These are phyloP conservation scores for Hycleus phaleratus DNA, from an alignment of 1,140 invertebrate genomes.

Conservation along the genomic window DNA sequence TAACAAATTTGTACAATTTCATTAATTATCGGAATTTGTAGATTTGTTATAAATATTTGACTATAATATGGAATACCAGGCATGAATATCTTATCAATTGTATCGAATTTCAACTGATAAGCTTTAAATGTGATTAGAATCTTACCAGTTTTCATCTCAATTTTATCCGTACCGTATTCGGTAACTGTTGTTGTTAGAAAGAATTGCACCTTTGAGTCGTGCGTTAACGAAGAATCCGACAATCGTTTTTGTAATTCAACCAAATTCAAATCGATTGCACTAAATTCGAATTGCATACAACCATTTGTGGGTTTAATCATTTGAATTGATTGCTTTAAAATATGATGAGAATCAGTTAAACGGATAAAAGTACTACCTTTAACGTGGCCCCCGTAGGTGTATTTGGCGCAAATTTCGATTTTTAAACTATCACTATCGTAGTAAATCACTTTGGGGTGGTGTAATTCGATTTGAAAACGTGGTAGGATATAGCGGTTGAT, in stretches of 20 bases:
- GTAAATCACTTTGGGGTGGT: conserved; percentile 52
- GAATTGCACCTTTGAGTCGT: neutral
- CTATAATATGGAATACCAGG: conserved; percentile 53
- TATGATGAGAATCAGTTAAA: conserved; percentile 29
- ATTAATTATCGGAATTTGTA: conserved; percentile 18
- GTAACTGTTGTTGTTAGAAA: conserved; percentile 48
- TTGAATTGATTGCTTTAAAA: neutral
- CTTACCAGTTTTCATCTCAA: conserved; percentile 43
- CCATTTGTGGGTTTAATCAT: conserved; percentile 33
- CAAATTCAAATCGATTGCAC: conserved; percentile 39
- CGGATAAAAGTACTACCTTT: conserved; percentile 47
- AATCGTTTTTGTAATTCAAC: neutral
- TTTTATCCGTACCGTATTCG: conserved; percentile 50
- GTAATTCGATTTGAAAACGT: conserved; percentile 56
- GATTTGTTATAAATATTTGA: conserved; percentile 38
- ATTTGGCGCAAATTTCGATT: conserved; percentile 56
- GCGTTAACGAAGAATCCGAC: too few relatives aligned
- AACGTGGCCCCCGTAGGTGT: conserved; percentile 59
- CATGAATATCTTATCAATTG: conserved; percentile 48
- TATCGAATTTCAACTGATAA: conserved; percentile 43
- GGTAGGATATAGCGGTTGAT: conserved; percentile 58
- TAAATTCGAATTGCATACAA: conserved; percentile 44
- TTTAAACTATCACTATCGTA: conserved; percentile 45
- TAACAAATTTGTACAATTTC: conserved; percentile 36
- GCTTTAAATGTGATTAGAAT: conserved; percentile 42